phyloP scores from a whole-genome alignment of 2,888 invertebrate species.

The Strigamia crassipes region DNA sequence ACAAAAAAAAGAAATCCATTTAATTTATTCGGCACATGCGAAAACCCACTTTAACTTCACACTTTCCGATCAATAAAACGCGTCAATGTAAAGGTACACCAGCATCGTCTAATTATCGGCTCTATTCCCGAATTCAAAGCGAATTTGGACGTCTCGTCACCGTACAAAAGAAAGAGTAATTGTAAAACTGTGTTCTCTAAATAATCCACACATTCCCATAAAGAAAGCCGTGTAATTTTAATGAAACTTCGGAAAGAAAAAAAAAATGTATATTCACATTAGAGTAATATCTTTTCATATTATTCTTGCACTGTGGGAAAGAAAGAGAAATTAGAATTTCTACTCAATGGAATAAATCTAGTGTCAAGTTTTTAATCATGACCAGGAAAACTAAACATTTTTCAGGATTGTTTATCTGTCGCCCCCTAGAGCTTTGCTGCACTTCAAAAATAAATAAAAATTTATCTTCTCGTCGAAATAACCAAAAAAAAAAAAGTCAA shows the following conservation, averaged over 20 bases:
- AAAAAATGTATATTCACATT: not conserved
- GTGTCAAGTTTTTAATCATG: too few relatives aligned
- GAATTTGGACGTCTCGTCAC: not conserved
- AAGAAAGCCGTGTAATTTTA: not conserved
- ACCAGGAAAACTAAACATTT: too few relatives aligned
- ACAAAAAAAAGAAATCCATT: not conserved
- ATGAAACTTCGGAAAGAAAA: not conserved
- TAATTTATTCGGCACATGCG: not conserved
- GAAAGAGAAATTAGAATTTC: not conserved
- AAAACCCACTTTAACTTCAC: not conserved
- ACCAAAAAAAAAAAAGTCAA: too few relatives aligned
- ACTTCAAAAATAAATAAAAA: too few relatives aligned
- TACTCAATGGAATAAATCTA: not conserved
- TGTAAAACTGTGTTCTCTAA: not conserved
- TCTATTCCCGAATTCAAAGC: conserved; percentile 1
- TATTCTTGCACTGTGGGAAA: not conserved
- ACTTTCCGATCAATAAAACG: conserved; percentile 1
- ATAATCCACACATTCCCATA: not conserved
- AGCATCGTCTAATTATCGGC: not conserved
- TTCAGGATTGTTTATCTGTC: too few relatives aligned
- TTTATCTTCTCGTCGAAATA: too few relatives aligned
- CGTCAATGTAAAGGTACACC: conserved; percentile 10
- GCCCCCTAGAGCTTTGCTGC: too few relatives aligned
- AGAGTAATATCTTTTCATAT: not conserved
- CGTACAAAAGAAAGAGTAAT: not conserved